phyloP scores from a whole-genome alignment of 2,113 vertebrate species.

The Gallinago undulata region DNA sequence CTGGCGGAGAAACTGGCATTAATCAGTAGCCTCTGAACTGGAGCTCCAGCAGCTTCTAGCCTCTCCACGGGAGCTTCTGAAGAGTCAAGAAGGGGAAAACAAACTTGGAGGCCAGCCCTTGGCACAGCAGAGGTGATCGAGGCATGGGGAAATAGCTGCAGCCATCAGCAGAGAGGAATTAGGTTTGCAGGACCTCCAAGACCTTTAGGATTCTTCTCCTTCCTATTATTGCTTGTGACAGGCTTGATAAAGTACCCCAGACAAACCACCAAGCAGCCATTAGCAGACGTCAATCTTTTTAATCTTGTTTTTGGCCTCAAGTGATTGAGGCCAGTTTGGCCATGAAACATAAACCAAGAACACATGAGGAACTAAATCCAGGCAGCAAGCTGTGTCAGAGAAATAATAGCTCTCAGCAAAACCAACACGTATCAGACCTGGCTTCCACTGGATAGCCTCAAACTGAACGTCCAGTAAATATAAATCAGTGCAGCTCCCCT shows the following conservation, averaged over 20 bases:
- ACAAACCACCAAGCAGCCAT: constrained; percentile 1
- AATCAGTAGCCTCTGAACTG: constrained; percentile 22
- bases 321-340: background rate
- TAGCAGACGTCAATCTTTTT: constrained; percentile 4
- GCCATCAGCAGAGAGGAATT: background rate
- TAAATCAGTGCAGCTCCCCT: constrained; percentile 11
- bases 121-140: background rate
- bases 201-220: background rate
- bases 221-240: background rate
- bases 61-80: background rate
- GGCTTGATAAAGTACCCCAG: constrained; percentile 16
- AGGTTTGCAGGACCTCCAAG: background rate
- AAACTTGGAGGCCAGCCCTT: background rate
- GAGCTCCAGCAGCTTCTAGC: constrained; percentile 15
- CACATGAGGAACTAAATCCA: constrained; percentile 19
- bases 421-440: background rate
- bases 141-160: background rate
- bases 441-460: background rate
- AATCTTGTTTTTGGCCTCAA: constrained; percentile 19
- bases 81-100: background rate
- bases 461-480: constrained; percentile 2
- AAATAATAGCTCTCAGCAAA: constrained; percentile 22
- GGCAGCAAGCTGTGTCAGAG: background rate
- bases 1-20: background rate
- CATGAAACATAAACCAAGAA: constrained; percentile 29